These are phyloP conservation scores for Oostethus manadensis DNA, from an alignment of 2,113 vertebrate species.

Conservation along the genomic window DNA sequence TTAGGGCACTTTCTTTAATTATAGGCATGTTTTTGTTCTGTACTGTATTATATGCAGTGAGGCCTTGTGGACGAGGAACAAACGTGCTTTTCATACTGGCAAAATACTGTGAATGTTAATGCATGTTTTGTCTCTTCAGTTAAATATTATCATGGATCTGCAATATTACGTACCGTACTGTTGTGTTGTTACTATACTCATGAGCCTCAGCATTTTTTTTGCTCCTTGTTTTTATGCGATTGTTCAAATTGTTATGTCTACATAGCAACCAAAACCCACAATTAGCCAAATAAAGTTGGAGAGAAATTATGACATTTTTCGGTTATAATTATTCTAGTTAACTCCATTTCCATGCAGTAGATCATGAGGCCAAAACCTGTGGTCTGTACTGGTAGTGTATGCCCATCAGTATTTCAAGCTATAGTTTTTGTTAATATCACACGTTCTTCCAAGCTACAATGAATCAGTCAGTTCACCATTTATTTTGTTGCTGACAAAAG, in stretches of 20 bases:
- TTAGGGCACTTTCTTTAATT: conserved; percentile 3
- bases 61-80: conserved; percentile 26
- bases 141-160: conserved; percentile 6
- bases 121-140: conserved; percentile 32
- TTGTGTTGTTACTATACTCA: conserved; percentile 36
- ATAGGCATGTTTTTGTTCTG: conserved; percentile 37
- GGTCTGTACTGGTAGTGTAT: background rate
- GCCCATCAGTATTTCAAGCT: background rate
- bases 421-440: background rate
- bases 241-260: background rate
- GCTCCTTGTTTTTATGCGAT: background rate
- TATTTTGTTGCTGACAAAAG: background rate
- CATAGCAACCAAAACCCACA: conserved; percentile 5
- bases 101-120: conserved; percentile 58
- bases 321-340: background rate
- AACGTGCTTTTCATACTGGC: background rate
- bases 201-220: conserved; percentile 2
- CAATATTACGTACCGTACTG: conserved; percentile 28
- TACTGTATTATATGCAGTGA: conserved; percentile 19
- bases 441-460: background rate
- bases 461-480: background rate
- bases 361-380: background rate
- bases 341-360: too few species aligned
- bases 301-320: background rate
- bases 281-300: background rate